Conservation (phyloP, 2,888 invertebrate genomes). For the Lysandra coridon region DNA sequence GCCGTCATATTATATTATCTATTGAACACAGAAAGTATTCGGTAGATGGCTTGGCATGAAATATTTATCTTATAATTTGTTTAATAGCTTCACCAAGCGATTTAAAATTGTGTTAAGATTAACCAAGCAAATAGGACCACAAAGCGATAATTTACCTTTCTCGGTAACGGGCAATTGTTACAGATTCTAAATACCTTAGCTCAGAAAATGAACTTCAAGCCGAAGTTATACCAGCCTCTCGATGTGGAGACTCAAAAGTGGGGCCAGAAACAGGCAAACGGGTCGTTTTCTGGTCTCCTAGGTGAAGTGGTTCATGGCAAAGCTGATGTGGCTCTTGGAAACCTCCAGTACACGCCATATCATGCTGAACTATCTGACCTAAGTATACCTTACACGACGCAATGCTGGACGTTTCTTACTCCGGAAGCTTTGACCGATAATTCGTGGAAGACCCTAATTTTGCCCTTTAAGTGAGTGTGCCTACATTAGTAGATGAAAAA, state of each 20-base stretch:
- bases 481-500: no score
- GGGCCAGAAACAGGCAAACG: constrained; percentile 83
- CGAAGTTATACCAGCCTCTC: constrained; percentile 83
- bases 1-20: background rate
- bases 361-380: constrained; percentile 86
- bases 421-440: constrained; percentile 90
- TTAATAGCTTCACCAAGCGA: no score
- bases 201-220: constrained; percentile 85
- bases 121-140: background rate
- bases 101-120: background rate
- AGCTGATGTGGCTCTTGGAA: constrained; percentile 88
- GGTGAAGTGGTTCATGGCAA: constrained; percentile 85
- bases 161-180: constrained; percentile 38
- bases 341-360: constrained; percentile 87
- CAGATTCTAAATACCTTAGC: constrained; percentile 85
- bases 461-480: constrained; percentile 85
- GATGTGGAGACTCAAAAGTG: constrained; percentile 83
- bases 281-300: constrained; percentile 85
- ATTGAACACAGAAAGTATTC: background rate
- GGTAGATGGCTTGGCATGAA: background rate
- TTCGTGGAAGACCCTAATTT: constrained; percentile 90
- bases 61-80: background rate
- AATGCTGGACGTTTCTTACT: constrained; percentile 91
- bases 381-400: constrained; percentile 88
- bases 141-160: background rate